Evolutionary conservation across 2,888 invertebrate genomes (phyloP).

Genomic region (Silvanus unidentatus): DNA sequence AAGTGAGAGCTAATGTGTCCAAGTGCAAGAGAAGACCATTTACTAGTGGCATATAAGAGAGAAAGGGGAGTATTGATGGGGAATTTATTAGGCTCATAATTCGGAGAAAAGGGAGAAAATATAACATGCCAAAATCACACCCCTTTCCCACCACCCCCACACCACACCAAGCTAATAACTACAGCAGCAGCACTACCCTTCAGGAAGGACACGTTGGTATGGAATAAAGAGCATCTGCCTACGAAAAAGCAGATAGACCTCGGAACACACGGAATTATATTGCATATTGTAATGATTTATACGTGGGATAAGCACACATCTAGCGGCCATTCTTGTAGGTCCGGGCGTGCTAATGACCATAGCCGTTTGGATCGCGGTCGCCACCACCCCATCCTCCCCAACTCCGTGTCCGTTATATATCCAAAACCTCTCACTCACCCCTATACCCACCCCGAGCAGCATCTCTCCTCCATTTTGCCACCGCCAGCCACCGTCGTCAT

Average conservation of each 20-base stretch:
- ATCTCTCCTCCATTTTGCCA: slow-evolving; percentile 17
- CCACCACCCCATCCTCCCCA: slow-evolving; percentile 23
- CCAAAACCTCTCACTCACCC: slow-evolving; percentile 7
- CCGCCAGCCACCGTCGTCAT: slow-evolving; percentile 30
- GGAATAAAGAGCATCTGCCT: slow-evolving; percentile 48
- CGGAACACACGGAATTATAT: slow-evolving; percentile 44
- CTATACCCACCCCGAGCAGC: slow-evolving; percentile 16
- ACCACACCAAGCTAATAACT: background rate
- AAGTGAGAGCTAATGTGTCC: too few relatives aligned
- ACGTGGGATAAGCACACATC: slow-evolving; percentile 48
- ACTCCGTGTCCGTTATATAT: slow-evolving; percentile 11
- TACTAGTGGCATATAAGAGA: too few relatives aligned
- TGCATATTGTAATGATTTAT: slow-evolving; percentile 51
- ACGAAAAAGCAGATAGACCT: slow-evolving; percentile 47
- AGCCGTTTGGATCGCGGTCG: slow-evolving; percentile 46
- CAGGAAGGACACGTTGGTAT: slow-evolving; percentile 18
- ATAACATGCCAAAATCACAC: background rate
- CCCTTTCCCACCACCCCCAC: background rate
- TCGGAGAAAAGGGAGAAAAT: background rate
- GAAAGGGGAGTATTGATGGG: too few relatives aligned
- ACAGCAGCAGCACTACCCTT: background rate
- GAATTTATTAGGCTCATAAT: slow-evolving; percentile 5
- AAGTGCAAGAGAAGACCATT: too few relatives aligned
- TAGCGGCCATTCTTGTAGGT: slow-evolving; percentile 47
- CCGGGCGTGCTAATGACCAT: slow-evolving; percentile 49